Evolutionary conservation across 2,797 vertebrate species (phyloP).

Genomic region (Eupleurogrammus muticus): DNA sequence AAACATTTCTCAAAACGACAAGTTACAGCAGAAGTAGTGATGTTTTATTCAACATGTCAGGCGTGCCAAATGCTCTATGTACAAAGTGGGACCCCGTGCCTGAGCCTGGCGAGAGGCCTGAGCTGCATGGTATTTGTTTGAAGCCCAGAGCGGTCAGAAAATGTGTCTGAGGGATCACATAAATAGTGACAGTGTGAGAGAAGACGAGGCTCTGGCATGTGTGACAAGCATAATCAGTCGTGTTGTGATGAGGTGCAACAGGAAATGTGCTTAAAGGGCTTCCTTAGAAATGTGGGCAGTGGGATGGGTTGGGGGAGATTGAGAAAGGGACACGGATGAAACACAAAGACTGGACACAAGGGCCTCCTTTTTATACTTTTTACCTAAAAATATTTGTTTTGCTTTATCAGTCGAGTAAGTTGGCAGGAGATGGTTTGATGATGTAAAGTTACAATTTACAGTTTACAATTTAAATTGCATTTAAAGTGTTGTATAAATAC

Average conservation of each 20-base stretch:
- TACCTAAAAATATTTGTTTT: conserved; percentile 47
- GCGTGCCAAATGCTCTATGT: conserved; percentile 42
- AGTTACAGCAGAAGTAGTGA: conserved; percentile 27
- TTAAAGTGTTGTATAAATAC: too few species aligned
- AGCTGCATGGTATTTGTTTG: conserved; percentile 60
- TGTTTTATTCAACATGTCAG: conserved; percentile 49
- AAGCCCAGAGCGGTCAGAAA: conserved; percentile 51
- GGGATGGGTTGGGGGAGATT: conserved; percentile 4
- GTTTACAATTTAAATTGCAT: too few species aligned
- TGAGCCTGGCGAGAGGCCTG: conserved; percentile 38
- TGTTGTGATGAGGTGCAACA: conserved; percentile 51
- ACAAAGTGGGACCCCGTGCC: conserved; percentile 39
- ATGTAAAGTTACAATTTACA: conserved; percentile 28
- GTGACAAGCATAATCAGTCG: conserved; percentile 38
- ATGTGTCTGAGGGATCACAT: conserved; percentile 38
- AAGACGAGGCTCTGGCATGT: conserved; percentile 39
- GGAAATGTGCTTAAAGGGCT: conserved; percentile 57
- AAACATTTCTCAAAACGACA: conserved; percentile 27
- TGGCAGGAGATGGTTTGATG: conserved; percentile 33
- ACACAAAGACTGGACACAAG: conserved; percentile 45
- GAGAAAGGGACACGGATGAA: conserved; percentile 28
- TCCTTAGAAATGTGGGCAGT: conserved; percentile 34
- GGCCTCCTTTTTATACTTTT: conserved; percentile 42
- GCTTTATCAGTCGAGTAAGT: conserved; percentile 38
- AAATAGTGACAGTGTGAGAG: conserved; percentile 51